Evolutionary conservation across 2,888 invertebrate species (phyloP).

Genomic region (Agrochola circellaris): DNA sequence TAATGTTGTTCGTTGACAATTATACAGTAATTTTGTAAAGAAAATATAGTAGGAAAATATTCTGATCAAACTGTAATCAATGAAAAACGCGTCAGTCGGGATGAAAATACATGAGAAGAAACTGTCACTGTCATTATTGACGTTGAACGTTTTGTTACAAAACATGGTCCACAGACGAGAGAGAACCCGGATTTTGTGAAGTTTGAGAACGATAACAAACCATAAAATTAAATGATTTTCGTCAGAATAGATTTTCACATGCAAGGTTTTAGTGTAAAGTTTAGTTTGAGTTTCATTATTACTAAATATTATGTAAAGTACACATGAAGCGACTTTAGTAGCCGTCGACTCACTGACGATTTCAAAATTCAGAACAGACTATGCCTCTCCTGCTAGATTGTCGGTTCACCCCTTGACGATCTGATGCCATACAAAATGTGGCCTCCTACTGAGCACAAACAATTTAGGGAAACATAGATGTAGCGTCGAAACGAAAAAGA

Average conservation of each 20-base stretch:
- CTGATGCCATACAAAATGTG: no score
- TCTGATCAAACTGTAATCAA: constrained; percentile 3
- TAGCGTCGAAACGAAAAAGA: no score
- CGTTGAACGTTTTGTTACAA: constrained; percentile 4
- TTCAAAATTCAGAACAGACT: neutral
- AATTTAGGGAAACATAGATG: no score
- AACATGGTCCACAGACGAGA: neutral
- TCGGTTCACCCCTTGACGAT: no score
- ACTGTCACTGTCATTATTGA: constrained; percentile 15
- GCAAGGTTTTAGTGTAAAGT: neutral
- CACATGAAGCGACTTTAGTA: neutral
- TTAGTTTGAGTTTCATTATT: neutral
- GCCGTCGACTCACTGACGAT: neutral
- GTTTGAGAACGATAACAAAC: neutral
- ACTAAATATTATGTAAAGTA: neutral
- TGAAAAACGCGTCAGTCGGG: neutral
- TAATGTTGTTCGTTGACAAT: constrained; percentile 9
- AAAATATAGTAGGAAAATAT: neutral
- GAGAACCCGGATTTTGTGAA: neutral
- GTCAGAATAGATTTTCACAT: neutral
- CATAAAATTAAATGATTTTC: neutral
- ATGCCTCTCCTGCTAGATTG: no score
- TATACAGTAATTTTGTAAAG: neutral
- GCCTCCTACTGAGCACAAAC: no score
- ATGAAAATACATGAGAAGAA: neutral